Base-by-base conservation (phyloP, 2,797 vertebrate genomes). In the Alcedo quadribrachys region DNA sequence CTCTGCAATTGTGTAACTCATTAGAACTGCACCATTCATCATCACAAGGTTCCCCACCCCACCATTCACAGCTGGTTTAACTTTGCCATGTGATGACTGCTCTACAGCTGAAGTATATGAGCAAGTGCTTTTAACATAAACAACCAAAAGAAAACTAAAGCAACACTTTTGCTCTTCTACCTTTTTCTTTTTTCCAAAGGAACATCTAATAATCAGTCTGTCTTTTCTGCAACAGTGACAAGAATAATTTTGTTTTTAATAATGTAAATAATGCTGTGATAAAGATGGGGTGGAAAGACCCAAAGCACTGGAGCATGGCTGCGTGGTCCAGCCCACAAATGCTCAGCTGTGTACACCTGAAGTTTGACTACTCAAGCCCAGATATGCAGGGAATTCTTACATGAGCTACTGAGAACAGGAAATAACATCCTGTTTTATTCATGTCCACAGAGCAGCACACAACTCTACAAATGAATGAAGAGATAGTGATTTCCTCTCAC, bases 401-500 rank as follows among this genome's bases (percentile, higher is more conserved):
- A 57, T 6, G 42, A 86, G 46, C 70, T 91, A 90, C 82, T 76
- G 81, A 81, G 75, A 83, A 81, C 69, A 93, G 76, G 86, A 90
- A 94, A 89, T 77, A 89, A 68, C 28, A 60, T 73, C 48, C 45
- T 62, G 58, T 75, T 93, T 92, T 80, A 79, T 84, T 80, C 8
- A 5, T 21, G 58, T 75, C 58, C 2, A 3, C 85, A 88, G 69
- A 61, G 40, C 40, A 2, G 32, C 66, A 50, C 73, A 61, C 45
- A 73, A 33, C 30, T 81, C 43, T 67, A 46, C 45, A 78, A 90
- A 87, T 5, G 30, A 81, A 75, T 5, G 30, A 81, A 75, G 79
- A 93, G 63, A 76, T 0, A 55, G 53, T 69, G 78, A 94, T 94
- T 94, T 92, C 84, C 69, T 90, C 84, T 93, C 90, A 73, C 71